Evolutionary conservation across 2,888 invertebrate species (phyloP).

Genomic region (Drosophila bunnanda): DNA sequence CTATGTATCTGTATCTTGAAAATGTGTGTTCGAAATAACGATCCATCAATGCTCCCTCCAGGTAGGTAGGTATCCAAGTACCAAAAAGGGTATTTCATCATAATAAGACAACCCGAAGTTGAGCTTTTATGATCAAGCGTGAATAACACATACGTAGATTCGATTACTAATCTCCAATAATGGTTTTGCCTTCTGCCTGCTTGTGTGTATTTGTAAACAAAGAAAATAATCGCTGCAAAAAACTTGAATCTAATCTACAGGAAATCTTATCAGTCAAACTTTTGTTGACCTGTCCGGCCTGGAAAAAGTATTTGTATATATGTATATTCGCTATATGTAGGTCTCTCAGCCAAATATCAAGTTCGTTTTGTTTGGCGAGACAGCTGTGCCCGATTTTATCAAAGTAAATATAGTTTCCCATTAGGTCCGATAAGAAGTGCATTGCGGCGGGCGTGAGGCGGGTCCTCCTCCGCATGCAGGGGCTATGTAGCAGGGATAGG

Average conservation of each 20-base stretch:
- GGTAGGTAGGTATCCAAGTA: not conserved
- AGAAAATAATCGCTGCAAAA: conserved; percentile 46
- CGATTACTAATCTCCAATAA: conserved; percentile 41
- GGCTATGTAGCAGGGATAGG: not conserved
- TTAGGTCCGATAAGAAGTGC: conserved; percentile 33
- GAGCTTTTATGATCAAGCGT: conserved; percentile 36
- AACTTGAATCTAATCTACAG: conserved; percentile 57
- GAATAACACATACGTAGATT: conserved; percentile 16
- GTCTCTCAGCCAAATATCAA: conserved; percentile 35
- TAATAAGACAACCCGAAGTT: conserved; percentile 12
- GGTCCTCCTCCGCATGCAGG: not conserved
- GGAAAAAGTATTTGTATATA: conserved; percentile 27
- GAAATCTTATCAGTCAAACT: conserved; percentile 59
- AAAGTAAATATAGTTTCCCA: conserved; percentile 21
- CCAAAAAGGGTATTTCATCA: conserved; percentile 34
- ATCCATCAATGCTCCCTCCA: conserved; percentile 5
- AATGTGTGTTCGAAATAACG: conserved; percentile 3
- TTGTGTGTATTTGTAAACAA: conserved; percentile 43
- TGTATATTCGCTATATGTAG: conserved; percentile 16
- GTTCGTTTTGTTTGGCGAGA: conserved; percentile 15
- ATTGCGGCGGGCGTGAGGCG: conserved; percentile 22
- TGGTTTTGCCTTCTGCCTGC: conserved; percentile 17
- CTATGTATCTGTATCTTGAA: conserved; percentile 18
- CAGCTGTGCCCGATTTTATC: conserved; percentile 33
- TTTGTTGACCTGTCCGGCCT: conserved; percentile 63